Conservation (phyloP, 2,888 invertebrate genomes). For the Parapristionchus giblindavisi region DNA sequence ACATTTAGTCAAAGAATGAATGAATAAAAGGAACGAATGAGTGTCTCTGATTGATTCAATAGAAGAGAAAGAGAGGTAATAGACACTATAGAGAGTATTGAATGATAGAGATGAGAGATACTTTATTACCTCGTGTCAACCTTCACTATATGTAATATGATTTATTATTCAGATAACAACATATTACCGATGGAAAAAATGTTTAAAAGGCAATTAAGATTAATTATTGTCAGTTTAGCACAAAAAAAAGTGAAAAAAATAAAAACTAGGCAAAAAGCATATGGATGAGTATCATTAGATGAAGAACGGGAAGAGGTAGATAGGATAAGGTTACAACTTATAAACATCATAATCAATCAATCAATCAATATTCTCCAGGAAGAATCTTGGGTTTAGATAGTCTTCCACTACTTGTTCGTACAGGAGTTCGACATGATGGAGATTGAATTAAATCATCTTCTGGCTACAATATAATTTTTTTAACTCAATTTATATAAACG, state of each 20-base stretch:
- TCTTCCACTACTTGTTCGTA: conserved; percentile 23
- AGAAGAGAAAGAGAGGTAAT: no score
- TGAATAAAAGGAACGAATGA: no score
- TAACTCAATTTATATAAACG: no score
- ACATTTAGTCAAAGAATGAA: not conserved
- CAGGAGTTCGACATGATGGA: conserved; percentile 3
- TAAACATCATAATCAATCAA: not conserved
- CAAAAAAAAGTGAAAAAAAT: no score
- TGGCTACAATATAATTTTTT: not conserved
- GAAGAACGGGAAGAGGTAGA: not conserved
- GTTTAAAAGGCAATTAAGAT: no score
- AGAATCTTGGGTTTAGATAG: conserved; percentile 24
- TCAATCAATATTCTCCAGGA: conserved; percentile 10
- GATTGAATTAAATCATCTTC: not conserved
- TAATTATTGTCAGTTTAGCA: no score
- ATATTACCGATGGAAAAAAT: no score
- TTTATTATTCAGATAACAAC: no score
- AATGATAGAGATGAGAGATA: no score
- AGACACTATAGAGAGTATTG: not conserved
- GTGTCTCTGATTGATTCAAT: no score
- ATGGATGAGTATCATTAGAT: not conserved
- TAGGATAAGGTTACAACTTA: not conserved
- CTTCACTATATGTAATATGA: no score
- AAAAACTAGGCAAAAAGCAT: not conserved
- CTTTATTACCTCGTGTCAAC: no score